Base-by-base conservation (phyloP, 2,888 invertebrate species). In the Drepana falcataria region DNA sequence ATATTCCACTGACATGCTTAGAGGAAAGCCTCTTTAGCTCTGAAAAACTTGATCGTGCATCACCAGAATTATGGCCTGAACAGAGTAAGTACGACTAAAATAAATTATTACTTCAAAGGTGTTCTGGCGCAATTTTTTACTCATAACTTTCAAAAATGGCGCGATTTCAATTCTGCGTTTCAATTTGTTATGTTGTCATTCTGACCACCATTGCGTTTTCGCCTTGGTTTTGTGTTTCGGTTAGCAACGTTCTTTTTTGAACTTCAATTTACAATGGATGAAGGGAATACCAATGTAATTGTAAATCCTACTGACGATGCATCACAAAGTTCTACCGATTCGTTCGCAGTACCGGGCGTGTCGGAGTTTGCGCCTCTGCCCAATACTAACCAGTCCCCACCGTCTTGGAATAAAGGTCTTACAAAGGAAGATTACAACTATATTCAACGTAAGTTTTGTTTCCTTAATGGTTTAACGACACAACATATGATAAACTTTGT, bases 51-150 rank as follows among this genome's bases (percentile, higher is more conserved):
- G 98, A 98, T 85, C 93, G 98, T 68, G 94, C 96, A n/a, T 98
- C 98, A 2, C 98, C 98, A 41, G 98, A 98, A 79, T 86, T 98
- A 73, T 99, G 98, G 98, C 98, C 98, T 35, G 98, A 98, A 85
- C 96, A 96, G 91, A 96, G 98, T 97, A 93, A 94, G 94, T 90
- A 35, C 33, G 52, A 58, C 37, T 49, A 51, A 3, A 9, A 52
- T 41, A 55, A 49, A 49, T 34, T 44, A 33, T 40, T 48, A 35
- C 35, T 21, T 57, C 53, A 49, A 35, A 44, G 5, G 5, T 5
- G 4, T 37, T 4, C 5, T 37, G 3, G 37, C 37, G 5, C 37
- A 5, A 37, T 37, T 37, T 37, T 37, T 5, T 37, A 37, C 37
- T 37, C 5, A 37, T 37, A 3, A 37, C 5, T 85, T 89, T 86